Conservation (phyloP, 1,140 invertebrate genomes). For the Drosophila funebris region DNA sequence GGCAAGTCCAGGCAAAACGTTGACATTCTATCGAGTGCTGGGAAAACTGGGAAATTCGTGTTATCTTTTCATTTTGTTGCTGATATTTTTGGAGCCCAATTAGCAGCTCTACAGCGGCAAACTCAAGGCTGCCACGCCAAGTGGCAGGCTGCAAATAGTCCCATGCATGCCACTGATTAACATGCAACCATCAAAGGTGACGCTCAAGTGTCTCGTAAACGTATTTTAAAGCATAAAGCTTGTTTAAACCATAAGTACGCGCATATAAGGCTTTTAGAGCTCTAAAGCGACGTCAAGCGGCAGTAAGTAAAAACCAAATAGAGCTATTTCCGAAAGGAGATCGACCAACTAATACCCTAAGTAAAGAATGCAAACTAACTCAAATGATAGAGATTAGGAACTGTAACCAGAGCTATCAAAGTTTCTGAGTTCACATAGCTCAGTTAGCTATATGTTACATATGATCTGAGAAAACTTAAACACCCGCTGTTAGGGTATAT, state of each 20-base stretch:
- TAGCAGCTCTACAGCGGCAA: slow-evolving; percentile 1
- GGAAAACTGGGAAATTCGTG: background rate
- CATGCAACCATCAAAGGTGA: slow-evolving; percentile 26
- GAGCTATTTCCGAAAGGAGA: too few species aligned
- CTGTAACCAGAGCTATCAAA: too few species aligned
- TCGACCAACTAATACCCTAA: background rate
- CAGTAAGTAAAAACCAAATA: slow-evolving; percentile 13
- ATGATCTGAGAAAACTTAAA: background rate
- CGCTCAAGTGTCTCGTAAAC: slow-evolving; percentile 39
- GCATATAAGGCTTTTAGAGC: slow-evolving; percentile 29
- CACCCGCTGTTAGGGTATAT: background rate
- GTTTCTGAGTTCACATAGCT: background rate
- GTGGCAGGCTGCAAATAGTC: slow-evolving; percentile 2
- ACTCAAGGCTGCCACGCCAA: background rate
- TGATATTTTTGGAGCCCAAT: slow-evolving; percentile 29
- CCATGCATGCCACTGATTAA: slow-evolving; percentile 32
- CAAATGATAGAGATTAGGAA: too few species aligned
- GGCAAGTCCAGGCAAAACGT: background rate
- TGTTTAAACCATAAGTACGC: slow-evolving; percentile 15
- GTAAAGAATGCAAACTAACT: too few species aligned
- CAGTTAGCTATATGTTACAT: background rate
- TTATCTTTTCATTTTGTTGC: background rate
- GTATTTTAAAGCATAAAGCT: slow-evolving; percentile 43
- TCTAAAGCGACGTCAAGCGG: slow-evolving; percentile 36
- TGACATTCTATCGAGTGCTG: background rate